These are phyloP conservation scores for Ophioninae sp. DNA, from an alignment of 2,888 invertebrate genomes.

Conservation along the genomic window DNA sequence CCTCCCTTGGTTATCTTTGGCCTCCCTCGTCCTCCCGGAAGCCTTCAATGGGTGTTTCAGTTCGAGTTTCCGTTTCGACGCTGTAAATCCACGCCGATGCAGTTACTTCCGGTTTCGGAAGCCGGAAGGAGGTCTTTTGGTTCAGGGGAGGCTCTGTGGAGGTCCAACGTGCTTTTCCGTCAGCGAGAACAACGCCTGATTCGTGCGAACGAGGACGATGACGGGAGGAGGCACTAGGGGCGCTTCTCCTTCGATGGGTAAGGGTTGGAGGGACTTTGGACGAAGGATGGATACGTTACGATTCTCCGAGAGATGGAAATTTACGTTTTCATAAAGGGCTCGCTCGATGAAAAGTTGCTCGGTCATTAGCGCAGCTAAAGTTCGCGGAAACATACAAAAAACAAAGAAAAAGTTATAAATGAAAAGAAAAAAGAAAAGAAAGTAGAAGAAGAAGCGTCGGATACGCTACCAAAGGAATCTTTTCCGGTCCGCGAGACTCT, in stretches of 20 bases:
- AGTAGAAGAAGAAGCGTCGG: conserved; percentile 12
- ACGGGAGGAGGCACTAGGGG: background rate
- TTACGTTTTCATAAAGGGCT: conserved; percentile 20
- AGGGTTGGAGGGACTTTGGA: background rate
- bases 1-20: too few species aligned
- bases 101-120: conserved; percentile 60
- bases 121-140: conserved; percentile 6
- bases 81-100: background rate
- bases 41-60: background rate
- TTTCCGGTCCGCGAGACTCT: conserved; percentile 25
- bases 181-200: conserved; percentile 35
- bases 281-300: background rate
- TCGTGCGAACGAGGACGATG: background rate
- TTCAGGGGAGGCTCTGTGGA: conserved; percentile 10
- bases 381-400: conserved; percentile 1
- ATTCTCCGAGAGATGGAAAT: background rate
- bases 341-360: conserved; percentile 3
- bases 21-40: background rate
- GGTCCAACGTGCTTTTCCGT: conserved; percentile 43
- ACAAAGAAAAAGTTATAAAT: background rate
- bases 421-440: too few species aligned
- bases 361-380: conserved; percentile 28
- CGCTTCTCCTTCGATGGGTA: too few species aligned
- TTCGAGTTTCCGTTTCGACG: background rate
- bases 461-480: background rate